These are phyloP conservation scores for Brenthis ino DNA, from an alignment of 2,888 invertebrate species.

Conservation along the genomic window DNA sequence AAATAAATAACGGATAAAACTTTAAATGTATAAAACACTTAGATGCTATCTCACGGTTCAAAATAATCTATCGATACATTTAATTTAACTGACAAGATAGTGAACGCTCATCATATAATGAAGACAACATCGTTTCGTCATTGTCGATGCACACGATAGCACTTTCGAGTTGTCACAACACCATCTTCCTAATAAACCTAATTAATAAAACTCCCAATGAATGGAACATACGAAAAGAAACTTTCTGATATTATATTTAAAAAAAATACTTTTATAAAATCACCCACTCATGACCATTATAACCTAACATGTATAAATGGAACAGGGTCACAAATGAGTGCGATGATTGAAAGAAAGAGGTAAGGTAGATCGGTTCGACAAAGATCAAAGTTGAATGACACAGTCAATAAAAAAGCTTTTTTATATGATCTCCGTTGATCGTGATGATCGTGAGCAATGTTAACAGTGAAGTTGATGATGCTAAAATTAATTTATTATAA, in stretches of 20 bases:
- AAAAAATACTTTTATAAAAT: constrained; percentile 49
- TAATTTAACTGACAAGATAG: constrained; percentile 82
- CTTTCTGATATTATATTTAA: constrained; percentile 55
- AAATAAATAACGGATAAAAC: constrained; percentile 43
- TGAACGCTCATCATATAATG: constrained; percentile 82
- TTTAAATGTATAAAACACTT: constrained; percentile 62
- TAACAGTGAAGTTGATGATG: constrained; percentile 48
- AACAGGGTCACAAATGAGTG: constrained; percentile 58
- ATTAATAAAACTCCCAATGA: constrained; percentile 72
- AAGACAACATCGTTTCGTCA: constrained; percentile 83
- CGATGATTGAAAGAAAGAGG: constrained; percentile 71
- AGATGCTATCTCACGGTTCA: constrained; percentile 74
- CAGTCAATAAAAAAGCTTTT: constrained; percentile 52
- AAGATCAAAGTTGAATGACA: constrained; percentile 81
- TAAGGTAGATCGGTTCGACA: constrained; percentile 60
- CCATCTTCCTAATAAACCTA: constrained; percentile 81
- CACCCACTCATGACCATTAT: constrained; percentile 44
- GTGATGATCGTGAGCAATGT: constrained; percentile 66
- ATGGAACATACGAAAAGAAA: constrained; percentile 56
- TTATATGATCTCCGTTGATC: constrained; percentile 56
- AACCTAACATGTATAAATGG: constrained; percentile 52
- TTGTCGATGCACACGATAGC: constrained; percentile 82
- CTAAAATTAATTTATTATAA: background rate
- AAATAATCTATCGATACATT: constrained; percentile 82
- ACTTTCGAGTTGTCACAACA: constrained; percentile 81